Conservation (phyloP, 2,797 vertebrate species). For the Peromyscus nudipes region DNA sequence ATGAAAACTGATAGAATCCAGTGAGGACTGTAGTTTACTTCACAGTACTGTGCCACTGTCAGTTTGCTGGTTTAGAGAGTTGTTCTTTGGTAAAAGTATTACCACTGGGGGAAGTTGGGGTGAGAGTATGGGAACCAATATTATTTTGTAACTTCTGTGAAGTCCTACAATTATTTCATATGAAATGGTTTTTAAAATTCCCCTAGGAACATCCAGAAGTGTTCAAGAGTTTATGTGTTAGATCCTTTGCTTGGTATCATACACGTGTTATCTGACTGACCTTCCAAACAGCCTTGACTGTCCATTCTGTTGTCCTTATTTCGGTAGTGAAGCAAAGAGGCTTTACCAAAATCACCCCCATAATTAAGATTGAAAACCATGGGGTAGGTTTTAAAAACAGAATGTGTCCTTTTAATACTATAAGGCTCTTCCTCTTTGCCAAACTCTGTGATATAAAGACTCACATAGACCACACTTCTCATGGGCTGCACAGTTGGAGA, state of each 20-base stretch:
- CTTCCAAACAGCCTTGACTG: background rate
- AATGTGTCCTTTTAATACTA: background rate
- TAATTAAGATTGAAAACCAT: background rate
- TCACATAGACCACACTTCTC: background rate
- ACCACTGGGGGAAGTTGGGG: no score
- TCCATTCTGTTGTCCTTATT: background rate
- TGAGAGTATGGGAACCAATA: background rate
- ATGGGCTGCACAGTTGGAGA: no score
- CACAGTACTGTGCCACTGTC: background rate
- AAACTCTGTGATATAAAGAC: background rate
- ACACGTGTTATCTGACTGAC: background rate
- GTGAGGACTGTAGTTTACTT: background rate
- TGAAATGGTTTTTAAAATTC: background rate
- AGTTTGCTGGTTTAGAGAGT: background rate
- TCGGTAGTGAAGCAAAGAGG: constrained; percentile 1
- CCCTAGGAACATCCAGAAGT: background rate
- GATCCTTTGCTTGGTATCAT: background rate
- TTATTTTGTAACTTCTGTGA: background rate
- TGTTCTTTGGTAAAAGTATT: background rate
- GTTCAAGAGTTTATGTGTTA: background rate
- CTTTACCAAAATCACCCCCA: background rate
- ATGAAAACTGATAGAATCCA: background rate
- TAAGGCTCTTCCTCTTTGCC: background rate
- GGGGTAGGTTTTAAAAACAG: background rate
- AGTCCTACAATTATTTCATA: background rate